Conservation (phyloP, 2,797 vertebrate genomes). For the Xiphorhynchus erythropygius region DNA sequence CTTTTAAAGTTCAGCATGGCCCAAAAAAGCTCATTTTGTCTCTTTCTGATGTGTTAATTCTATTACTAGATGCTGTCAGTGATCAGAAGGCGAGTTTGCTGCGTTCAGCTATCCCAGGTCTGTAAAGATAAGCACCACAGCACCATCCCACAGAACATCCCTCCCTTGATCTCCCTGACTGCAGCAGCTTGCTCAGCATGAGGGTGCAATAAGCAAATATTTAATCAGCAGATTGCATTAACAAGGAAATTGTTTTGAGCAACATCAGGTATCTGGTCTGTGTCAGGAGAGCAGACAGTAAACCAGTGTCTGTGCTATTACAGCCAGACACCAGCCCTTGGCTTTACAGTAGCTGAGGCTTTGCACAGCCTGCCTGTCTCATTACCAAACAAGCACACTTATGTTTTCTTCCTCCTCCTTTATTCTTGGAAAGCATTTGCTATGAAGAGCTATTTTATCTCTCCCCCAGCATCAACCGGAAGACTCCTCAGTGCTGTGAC, state of each 20-base stretch:
- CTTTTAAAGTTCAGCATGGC: background rate
- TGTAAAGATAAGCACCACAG: background rate
- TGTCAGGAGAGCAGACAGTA: background rate
- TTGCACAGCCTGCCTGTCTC: background rate
- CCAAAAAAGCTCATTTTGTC: background rate
- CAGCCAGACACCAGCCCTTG: background rate
- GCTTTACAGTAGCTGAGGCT: constrained; percentile 19
- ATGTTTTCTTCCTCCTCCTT: constrained; percentile 29
- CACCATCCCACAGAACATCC: background rate
- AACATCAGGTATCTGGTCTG: constrained; percentile 48
- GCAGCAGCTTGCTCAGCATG: constrained; percentile 53
- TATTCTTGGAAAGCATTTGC: constrained; percentile 38
- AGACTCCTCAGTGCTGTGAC: background rate
- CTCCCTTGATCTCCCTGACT: constrained; percentile 31
- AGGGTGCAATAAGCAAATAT: constrained; percentile 60
- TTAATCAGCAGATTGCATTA: constrained; percentile 59
- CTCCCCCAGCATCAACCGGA: background rate
- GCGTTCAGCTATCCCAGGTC: background rate
- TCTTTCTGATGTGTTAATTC: constrained; percentile 10
- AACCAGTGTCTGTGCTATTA: background rate
- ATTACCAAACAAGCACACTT: constrained; percentile 6
- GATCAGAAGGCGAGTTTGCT: background rate
- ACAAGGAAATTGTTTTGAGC: constrained; percentile 65
- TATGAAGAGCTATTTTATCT: constrained; percentile 1
- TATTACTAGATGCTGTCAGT: background rate